A percentile compares a stretch with the other conserved stretches of the same genome.
phyloP scores from a whole-genome alignment of 2,797 vertebrate genomes.

The Phylloscopus collybita region DNA sequence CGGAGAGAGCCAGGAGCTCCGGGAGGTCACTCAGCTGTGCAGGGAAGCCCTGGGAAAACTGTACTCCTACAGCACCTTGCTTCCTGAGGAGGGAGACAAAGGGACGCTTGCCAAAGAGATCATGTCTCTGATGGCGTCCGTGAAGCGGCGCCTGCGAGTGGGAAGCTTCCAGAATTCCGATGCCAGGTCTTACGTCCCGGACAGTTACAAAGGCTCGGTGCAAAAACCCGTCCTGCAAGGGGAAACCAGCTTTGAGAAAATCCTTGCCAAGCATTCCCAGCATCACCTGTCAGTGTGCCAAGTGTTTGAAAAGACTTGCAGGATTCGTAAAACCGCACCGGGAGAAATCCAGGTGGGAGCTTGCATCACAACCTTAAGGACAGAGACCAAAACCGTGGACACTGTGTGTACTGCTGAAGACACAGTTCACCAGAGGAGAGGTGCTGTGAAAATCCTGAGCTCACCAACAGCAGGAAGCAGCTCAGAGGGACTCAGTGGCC shows the following conservation, averaged over 20 bases:
- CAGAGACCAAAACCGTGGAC: slow-evolving; percentile 74
- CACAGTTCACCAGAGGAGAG: not conserved
- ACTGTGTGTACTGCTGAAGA: slow-evolving; percentile 66
- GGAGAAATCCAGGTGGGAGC: slow-evolving; percentile 12
- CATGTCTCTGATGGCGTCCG: slow-evolving; percentile 75
- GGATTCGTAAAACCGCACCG: not conserved
- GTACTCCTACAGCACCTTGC: slow-evolving; percentile 71
- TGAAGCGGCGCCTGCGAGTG: slow-evolving; percentile 80
- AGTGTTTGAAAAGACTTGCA: slow-evolving; percentile 72
- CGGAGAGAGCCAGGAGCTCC: slow-evolving; percentile 45
- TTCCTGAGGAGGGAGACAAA: slow-evolving; percentile 69
- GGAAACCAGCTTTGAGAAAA: slow-evolving; percentile 75
- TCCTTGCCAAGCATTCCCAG: slow-evolving; percentile 82
- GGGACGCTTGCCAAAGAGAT: slow-evolving; percentile 79
- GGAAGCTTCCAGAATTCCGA: slow-evolving; percentile 81
- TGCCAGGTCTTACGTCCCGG: slow-evolving; percentile 85
- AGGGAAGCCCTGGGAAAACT: slow-evolving; percentile 80
- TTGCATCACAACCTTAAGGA: slow-evolving; percentile 87
- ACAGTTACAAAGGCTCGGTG: slow-evolving; percentile 76
- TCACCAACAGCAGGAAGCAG: not conserved
- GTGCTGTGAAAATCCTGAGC: not conserved
- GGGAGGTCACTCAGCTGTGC: slow-evolving; percentile 70
- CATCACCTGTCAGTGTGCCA: slow-evolving; percentile 86
- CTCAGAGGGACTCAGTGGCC: not conserved
- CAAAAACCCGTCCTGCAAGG: slow-evolving; percentile 65